These are phyloP conservation scores for Phainopepla nitens DNA, from an alignment of 2,113 vertebrate species.

Conservation along the genomic window DNA sequence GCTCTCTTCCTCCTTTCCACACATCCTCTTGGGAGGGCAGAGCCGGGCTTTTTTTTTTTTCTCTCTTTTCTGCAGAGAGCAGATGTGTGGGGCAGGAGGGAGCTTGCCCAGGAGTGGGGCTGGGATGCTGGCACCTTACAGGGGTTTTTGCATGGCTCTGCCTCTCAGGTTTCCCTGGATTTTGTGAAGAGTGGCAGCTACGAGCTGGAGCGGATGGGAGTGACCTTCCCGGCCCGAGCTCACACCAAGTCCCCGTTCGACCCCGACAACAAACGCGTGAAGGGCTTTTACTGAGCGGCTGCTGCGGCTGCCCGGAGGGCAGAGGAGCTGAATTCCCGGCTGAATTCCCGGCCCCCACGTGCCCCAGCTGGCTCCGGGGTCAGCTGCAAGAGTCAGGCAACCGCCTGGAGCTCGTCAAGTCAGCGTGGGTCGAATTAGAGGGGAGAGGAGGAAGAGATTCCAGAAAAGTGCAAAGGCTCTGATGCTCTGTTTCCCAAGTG, in stretches of 20 bases:
- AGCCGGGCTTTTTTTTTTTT: no score
- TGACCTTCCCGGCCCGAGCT: conserved; percentile 78
- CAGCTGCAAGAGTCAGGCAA: background rate
- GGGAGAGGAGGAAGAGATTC: background rate
- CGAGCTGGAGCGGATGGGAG: conserved; percentile 89
- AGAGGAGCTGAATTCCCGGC: background rate
- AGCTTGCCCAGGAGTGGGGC: background rate
- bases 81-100: background rate
- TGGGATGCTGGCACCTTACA: background rate
- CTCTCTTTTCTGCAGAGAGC: background rate
- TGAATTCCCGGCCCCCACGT: background rate
- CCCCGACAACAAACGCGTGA: conserved; percentile 88
- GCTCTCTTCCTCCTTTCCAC: background rate
- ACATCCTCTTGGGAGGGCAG: background rate
- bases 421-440: background rate
- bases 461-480: background rate
- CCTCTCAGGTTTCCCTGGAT: conserved; percentile 80
- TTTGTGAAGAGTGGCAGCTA: conserved; percentile 87
- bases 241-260: conserved; percentile 92
- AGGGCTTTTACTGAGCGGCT: conserved; percentile 77
- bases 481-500: background rate
- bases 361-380: background rate
- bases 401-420: fast-evolving
- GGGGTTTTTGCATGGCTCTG: background rate
- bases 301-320: background rate